Evolutionary conservation across 2,888 invertebrate genomes (phyloP), one percentile per base, ranked within the genome.

Genomic region (Frankliniella intonsa): DNA sequence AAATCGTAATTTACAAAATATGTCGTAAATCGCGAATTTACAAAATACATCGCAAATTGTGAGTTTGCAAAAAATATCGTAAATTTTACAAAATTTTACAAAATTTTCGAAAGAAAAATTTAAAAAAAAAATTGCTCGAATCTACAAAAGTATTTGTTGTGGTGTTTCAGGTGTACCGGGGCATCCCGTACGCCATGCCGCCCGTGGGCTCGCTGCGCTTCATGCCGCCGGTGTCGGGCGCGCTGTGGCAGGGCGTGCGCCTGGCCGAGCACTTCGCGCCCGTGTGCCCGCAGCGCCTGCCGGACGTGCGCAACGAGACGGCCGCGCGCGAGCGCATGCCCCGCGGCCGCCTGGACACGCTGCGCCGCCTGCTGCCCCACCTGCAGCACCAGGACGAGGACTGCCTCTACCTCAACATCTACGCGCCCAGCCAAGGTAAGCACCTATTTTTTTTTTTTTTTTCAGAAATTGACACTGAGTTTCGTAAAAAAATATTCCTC

Each of bases 391-490:
- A 98, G 90, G 96, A 94, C 85, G 99, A 99, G 90, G 98, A 99
- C 90, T 99, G 99, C 87, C 92, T 99, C 84, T 97, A 97, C 88
- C 91, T 99, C 87, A 99, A 99, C 89, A 94, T 99, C 87, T 99
- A 97, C 90, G 96, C 97, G 50, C 98, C 98, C 82, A 95, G 95
- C 86, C 94, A 95, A 94, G 97, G 97, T 97, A 91, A 92, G 17
- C 25, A n/a, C n/a, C n/a, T n/a, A n/a, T n/a, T n/a, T n/a, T n/a
- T n/a, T n/a, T n/a, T n/a, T n/a, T n/a, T n/a, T n/a, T n/a, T n/a
- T n/a, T n/a, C n/a, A n/a, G n/a, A n/a, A n/a, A n/a, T n/a, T n/a
- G n/a, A n/a, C n/a, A n/a, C n/a, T n/a, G n/a, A n/a, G n/a, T n/a
- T n/a, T n/a, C n/a, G n/a, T n/a, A n/a, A n/a, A 38, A 38, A 38